Percentiles rank a stretch among this genome's conserved stretches.
These are phyloP conservation scores for Epinotia ramella DNA, from an alignment of 2,888 invertebrate species.

Conservation along the genomic window DNA sequence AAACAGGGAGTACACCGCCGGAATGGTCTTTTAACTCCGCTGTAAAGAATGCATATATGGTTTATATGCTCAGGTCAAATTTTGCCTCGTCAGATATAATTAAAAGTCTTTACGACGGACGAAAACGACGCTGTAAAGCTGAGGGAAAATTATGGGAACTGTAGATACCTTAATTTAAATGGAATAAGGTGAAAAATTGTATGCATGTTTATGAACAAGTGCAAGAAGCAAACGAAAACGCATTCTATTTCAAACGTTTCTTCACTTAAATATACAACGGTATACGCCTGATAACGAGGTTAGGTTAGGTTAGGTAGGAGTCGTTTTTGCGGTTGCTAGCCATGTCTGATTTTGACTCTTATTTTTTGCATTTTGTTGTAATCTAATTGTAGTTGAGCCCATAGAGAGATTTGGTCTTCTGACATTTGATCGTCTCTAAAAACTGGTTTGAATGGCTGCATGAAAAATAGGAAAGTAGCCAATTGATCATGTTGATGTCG, in stretches of 20 bases:
- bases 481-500: neutral
- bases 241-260: neutral
- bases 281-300: too few relatives aligned
- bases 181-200: constrained; percentile 9
- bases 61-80: constrained; percentile 49
- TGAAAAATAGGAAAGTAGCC: too few relatives aligned
- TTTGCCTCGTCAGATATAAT: constrained; percentile 66
- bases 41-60: constrained; percentile 65
- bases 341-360: too few relatives aligned
- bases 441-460: too few relatives aligned
- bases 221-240: neutral
- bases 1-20: constrained; percentile 62
- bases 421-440: too few relatives aligned
- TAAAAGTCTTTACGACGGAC: constrained; percentile 75
- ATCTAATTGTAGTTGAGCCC: too few relatives aligned
- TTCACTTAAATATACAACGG: too few relatives aligned
- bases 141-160: constrained; percentile 66
- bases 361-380: too few relatives aligned
- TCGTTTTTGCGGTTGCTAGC: too few relatives aligned
- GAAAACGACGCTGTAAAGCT: constrained; percentile 71
- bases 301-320: too few relatives aligned
- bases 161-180: neutral
- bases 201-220: constrained; percentile 2
- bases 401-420: too few relatives aligned
- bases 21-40: constrained; percentile 59